Percentiles rank a stretch among this genome's conserved stretches.
Evolutionary conservation across 2,888 invertebrate genomes (phyloP).

Genomic region (Diadegma fenestrale): DNA sequence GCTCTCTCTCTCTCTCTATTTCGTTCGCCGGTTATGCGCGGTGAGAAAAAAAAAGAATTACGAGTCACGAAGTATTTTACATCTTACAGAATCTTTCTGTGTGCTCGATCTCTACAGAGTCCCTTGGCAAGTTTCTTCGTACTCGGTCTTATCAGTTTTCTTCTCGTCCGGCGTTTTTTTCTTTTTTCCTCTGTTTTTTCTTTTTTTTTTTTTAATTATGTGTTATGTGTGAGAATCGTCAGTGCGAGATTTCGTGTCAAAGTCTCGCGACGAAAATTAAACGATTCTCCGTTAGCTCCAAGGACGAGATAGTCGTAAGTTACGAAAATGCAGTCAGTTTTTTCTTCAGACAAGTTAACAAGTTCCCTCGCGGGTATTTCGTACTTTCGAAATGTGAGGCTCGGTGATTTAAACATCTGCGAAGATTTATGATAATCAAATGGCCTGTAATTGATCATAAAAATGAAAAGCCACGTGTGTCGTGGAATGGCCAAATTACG

Average conservation of each 20-base stretch:
- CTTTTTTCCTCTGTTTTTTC: background rate
- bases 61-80: conserved; percentile 18
- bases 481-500: background rate
- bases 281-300: conserved; percentile 6
- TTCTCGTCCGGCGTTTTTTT: conserved; percentile 2
- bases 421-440: background rate
- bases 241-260: conserved; percentile 30
- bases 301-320: background rate
- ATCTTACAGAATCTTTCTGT: conserved; percentile 10
- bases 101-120: background rate
- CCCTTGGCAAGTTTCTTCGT: conserved; percentile 14
- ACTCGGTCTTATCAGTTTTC: conserved; percentile 20
- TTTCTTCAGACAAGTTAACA: conserved; percentile 7
- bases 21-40: background rate
- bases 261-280: conserved; percentile 29
- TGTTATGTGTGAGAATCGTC: background rate
- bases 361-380: background rate
- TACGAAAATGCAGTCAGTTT: conserved; percentile 42
- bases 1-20: conserved; percentile 22
- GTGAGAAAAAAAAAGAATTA: conserved; percentile 5
- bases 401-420: background rate
- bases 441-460: background rate
- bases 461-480: background rate
- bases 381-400: conserved; percentile 5
- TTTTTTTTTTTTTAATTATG: conserved; percentile 2